These are phyloP conservation scores for Amblyraja radiata DNA, from an alignment of 2,797 vertebrate species.

Conservation along the genomic window DNA sequence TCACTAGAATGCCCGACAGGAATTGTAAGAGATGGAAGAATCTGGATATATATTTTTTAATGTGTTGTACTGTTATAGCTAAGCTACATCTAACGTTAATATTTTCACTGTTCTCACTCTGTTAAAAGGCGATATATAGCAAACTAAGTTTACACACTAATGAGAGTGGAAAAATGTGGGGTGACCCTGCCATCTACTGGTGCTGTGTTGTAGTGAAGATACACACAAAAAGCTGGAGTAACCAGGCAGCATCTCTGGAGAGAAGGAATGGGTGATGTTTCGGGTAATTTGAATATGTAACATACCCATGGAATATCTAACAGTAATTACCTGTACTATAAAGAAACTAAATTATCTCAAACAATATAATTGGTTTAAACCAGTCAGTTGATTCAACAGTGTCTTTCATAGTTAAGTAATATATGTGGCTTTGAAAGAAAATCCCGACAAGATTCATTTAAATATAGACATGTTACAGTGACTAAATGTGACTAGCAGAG, in stretches of 20 bases:
- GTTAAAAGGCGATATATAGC: neutral
- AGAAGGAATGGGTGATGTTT: too few species aligned
- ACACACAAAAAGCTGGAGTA: too few species aligned
- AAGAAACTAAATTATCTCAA: neutral
- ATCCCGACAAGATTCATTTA: neutral
- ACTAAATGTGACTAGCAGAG: neutral
- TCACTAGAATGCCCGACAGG: neutral
- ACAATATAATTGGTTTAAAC: neutral
- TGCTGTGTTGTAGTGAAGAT: too few species aligned
- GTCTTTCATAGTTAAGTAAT: neutral
- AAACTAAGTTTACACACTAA: neutral
- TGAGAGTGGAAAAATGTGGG: neutral
- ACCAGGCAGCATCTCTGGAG: too few species aligned
- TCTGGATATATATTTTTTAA: neutral
- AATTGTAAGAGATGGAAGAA: neutral
- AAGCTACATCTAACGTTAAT: neutral
- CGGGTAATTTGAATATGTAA: neutral
- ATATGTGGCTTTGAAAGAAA: neutral
- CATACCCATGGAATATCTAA: neutral
- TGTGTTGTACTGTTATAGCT: neutral
- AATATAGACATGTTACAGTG: neutral
- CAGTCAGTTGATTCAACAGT: neutral
- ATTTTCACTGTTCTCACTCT: neutral
- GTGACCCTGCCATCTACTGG: conserved; percentile 3
- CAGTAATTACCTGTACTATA: neutral